These are phyloP conservation scores for Macaca mulatta DNA, from an alignment of 2,113 vertebrate species.

Conservation along the genomic window DNA sequence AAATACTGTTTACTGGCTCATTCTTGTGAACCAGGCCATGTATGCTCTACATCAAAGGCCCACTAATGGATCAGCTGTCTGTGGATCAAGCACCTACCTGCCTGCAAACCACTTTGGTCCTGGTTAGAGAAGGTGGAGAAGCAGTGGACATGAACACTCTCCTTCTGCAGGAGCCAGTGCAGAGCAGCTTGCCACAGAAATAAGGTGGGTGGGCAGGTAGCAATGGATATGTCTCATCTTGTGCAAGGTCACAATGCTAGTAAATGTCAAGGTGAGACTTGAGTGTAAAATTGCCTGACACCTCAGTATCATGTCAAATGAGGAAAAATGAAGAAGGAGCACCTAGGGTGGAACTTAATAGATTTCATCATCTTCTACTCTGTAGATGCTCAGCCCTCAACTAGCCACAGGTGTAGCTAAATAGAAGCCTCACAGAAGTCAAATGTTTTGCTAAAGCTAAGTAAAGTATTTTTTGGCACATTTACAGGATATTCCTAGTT, in stretches of 20 bases:
- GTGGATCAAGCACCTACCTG: neutral
- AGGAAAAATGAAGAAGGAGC: neutral
- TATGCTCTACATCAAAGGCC: neutral
- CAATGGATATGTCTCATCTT: neutral
- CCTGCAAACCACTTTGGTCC: neutral
- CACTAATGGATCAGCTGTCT: neutral
- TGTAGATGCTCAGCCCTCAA: neutral
- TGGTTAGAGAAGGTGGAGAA: neutral
- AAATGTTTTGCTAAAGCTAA: neutral
- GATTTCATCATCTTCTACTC: neutral
- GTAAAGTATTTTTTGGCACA: neutral
- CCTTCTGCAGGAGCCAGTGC: neutral
- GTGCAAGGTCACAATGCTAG: neutral
- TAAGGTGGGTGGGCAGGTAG: rapidly evolving
- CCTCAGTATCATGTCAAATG: neutral
- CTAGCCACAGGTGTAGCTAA: neutral
- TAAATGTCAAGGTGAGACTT: neutral
- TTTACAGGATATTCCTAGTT: conserved; percentile 2
- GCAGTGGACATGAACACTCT: neutral
- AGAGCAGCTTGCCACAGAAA: neutral
- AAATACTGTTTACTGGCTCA: neutral
- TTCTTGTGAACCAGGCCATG: neutral
- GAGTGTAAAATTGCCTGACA: neutral
- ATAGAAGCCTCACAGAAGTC: neutral
- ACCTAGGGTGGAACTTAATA: neutral